phyloP scores from a whole-genome alignment of 2,888 invertebrate genomes.

The Drosophila lutescens region DNA sequence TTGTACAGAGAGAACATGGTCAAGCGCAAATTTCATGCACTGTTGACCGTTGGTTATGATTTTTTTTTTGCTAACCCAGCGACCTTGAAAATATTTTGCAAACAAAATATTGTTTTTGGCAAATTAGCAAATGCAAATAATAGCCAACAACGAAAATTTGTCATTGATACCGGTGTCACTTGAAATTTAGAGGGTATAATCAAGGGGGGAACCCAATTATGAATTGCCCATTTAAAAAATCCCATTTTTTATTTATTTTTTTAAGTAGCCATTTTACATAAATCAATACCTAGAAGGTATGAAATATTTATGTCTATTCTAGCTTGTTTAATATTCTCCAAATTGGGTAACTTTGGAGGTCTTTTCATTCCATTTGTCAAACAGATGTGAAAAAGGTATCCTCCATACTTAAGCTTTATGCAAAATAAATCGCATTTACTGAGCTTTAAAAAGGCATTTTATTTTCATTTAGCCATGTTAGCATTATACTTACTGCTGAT shows the following conservation, averaged over 20 bases:
- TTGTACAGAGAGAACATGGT: slow-evolving; percentile 61
- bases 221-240: background rate
- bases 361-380: slow-evolving; percentile 19
- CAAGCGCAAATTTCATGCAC: slow-evolving; percentile 72
- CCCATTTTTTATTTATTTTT: slow-evolving; percentile 3
- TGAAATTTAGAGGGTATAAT: background rate
- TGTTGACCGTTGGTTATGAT: too few relatives aligned
- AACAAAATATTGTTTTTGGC: slow-evolving; percentile 64
- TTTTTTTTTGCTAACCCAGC: too few relatives aligned
- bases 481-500: slow-evolving; percentile 52
- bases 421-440: slow-evolving; percentile 44
- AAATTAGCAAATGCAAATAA: slow-evolving; percentile 60
- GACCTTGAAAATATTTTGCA: slow-evolving; percentile 60
- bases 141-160: slow-evolving; percentile 19
- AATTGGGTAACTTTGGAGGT: slow-evolving; percentile 47
- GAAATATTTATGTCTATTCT: slow-evolving; percentile 1
- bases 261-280: slow-evolving; percentile 8
- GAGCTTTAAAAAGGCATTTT: slow-evolving; percentile 53
- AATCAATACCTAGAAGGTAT: slow-evolving; percentile 21
- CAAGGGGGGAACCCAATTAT: background rate
- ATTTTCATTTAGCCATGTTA: slow-evolving; percentile 53
- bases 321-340: slow-evolving; percentile 51
- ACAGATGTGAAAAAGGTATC: slow-evolving; percentile 49
- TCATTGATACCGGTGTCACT: slow-evolving; percentile 33
- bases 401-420: slow-evolving; percentile 44